Evolutionary conservation across 2,797 vertebrate genomes (phyloP).

Genomic region (Lagodon rhomboides): DNA sequence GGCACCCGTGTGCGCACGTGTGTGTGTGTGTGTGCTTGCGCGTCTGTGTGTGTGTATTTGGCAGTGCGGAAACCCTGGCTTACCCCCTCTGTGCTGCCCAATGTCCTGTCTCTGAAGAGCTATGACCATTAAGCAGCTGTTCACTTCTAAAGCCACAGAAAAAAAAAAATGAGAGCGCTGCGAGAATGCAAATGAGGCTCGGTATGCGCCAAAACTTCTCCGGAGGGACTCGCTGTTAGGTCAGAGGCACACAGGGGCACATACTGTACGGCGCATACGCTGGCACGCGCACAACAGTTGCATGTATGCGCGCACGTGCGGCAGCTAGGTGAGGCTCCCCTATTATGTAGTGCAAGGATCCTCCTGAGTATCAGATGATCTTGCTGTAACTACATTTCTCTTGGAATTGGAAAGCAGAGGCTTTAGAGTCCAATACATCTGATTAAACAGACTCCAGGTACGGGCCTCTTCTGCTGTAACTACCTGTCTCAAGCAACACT

Average conservation of each 20-base stretch:
- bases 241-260: slow-evolving; percentile 63
- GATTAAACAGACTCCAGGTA: slow-evolving; percentile 62
- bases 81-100: slow-evolving; percentile 78
- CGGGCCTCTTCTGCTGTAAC: slow-evolving; percentile 40
- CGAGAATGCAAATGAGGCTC: slow-evolving; percentile 83
- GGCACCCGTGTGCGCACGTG: background rate
- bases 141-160: slow-evolving; percentile 76
- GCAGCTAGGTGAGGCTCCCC: slow-evolving; percentile 60
- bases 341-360: slow-evolving; percentile 75
- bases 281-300: slow-evolving; percentile 37
- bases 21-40: slow-evolving; percentile 40
- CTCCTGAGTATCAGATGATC: slow-evolving; percentile 73
- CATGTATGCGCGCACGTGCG: slow-evolving; percentile 42
- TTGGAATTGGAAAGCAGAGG: slow-evolving; percentile 59
- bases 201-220: slow-evolving; percentile 77
- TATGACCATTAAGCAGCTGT: slow-evolving; percentile 86
- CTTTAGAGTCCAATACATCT: slow-evolving; percentile 58
- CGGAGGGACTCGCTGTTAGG: slow-evolving; percentile 75
- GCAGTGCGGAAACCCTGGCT: slow-evolving; percentile 72
- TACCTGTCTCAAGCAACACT: slow-evolving; percentile 34
- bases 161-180: slow-evolving; percentile 72
- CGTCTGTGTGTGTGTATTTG: slow-evolving; percentile 51
- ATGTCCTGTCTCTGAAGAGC: slow-evolving; percentile 85
- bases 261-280: slow-evolving; percentile 37
- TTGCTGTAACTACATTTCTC: slow-evolving; percentile 79